These are phyloP conservation scores for Amblyopsis hoosieri DNA, from an alignment of 2,797 vertebrate genomes.

Conservation along the genomic window DNA sequence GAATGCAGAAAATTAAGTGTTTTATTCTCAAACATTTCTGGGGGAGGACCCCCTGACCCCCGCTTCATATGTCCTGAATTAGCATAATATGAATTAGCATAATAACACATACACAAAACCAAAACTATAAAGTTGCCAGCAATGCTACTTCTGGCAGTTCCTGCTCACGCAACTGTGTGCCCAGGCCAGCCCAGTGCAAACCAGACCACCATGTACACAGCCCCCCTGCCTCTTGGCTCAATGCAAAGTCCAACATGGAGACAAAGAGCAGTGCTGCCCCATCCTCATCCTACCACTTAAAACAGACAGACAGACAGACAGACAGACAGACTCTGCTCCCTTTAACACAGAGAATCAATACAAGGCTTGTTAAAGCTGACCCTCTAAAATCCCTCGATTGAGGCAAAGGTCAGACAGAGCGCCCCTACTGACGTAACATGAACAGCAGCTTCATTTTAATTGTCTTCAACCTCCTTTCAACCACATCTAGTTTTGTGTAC, in stretches of 20 bases:
- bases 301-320: conserved; percentile 37
- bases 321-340: conserved; percentile 38
- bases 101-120: no score
- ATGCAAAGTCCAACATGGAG: conserved; percentile 46
- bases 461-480: conserved; percentile 35
- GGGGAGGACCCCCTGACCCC: no score
- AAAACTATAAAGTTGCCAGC: no score
- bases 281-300: conserved; percentile 53
- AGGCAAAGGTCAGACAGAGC: conserved; percentile 29
- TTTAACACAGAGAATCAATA: conserved; percentile 64
- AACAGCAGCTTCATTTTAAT: conserved; percentile 56
- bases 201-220: conserved; percentile 47
- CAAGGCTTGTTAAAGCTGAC: conserved; percentile 67
- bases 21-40: no score
- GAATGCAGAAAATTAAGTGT: no score
- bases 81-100: no score
- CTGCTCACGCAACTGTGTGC: conserved; percentile 20
- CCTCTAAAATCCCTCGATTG: conserved; percentile 63
- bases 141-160: conserved; percentile 1
- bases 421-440: conserved; percentile 44
- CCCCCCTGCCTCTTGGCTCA: conserved; percentile 50
- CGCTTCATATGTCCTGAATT: no score
- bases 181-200: conserved; percentile 25
- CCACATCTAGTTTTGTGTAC: conserved; percentile 6
- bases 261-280: conserved; percentile 54